Evolutionary conservation across 2,113 vertebrate species (phyloP).

Genomic region (Sitta europaea): DNA sequence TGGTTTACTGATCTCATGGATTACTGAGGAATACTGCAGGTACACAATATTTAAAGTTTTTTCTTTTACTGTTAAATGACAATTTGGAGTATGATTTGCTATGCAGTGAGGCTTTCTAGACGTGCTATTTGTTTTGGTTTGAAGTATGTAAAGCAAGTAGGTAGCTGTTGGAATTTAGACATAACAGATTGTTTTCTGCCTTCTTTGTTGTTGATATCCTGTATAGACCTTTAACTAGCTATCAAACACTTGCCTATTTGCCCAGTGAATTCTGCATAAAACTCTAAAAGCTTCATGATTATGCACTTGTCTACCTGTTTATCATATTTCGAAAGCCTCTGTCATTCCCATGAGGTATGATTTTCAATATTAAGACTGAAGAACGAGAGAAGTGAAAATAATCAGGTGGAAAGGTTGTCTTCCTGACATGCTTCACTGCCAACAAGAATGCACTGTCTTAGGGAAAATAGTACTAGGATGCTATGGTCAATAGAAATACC

Average conservation of each 20-base stretch:
- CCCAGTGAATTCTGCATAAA: background rate
- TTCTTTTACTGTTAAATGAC: background rate
- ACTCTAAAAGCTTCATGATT: background rate
- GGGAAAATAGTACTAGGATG: background rate
- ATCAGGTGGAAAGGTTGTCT: background rate
- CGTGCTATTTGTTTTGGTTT: background rate
- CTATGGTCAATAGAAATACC: background rate
- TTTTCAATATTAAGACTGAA: background rate
- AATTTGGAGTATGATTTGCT: background rate
- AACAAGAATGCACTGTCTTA: background rate
- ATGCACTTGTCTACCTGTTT: background rate
- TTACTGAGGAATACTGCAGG: background rate
- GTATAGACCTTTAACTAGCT: background rate
- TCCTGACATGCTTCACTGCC: background rate
- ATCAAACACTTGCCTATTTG: background rate
- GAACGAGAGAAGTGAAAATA: background rate
- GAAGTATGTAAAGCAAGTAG: background rate
- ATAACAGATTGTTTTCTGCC: background rate
- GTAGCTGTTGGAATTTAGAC: background rate
- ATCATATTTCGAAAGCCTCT: background rate
- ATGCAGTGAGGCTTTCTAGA: background rate
- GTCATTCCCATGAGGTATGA: background rate
- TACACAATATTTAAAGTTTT: background rate
- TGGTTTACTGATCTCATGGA: too few species aligned
- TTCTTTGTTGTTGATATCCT: background rate